Percentiles rank a stretch among this genome's conserved stretches.
Conservation (phyloP, 2,888 invertebrate species). For the Eupithecia exiguata region DNA sequence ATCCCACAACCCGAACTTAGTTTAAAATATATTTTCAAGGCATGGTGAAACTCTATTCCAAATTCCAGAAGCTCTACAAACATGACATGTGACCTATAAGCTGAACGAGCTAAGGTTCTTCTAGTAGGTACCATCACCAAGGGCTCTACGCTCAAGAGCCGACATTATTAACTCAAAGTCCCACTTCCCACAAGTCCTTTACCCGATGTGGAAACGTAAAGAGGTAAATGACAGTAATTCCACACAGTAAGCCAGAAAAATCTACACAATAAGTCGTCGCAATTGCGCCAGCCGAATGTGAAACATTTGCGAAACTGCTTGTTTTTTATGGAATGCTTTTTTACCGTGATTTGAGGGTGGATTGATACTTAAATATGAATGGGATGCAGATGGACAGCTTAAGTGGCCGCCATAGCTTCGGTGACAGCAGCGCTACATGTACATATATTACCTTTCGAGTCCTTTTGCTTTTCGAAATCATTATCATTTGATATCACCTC, state of each 20-base stretch:
- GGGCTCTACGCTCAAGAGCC: conserved; percentile 39
- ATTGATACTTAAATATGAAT: neutral
- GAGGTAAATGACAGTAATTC: conserved; percentile 67
- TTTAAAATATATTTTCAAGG: neutral
- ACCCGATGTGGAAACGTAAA: conserved; percentile 55
- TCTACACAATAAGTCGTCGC: conserved; percentile 57
- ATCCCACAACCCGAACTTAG: neutral
- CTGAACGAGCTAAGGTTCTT: conserved; percentile 8
- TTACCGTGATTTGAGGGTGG: conserved; percentile 28
- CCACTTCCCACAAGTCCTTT: conserved; percentile 39
- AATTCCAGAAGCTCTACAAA: neutral
- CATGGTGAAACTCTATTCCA: neutral
- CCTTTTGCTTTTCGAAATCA: neutral
- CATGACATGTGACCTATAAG: conserved; percentile 12
- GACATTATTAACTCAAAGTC: conserved; percentile 44
- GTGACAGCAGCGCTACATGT: too few relatives aligned
- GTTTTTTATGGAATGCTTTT: conserved; percentile 39
- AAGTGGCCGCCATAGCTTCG: neutral
- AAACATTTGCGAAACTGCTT: conserved; percentile 31
- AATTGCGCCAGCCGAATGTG: conserved; percentile 35
- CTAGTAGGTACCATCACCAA: conserved; percentile 26
- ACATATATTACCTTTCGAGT: too few relatives aligned
- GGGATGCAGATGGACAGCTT: neutral
- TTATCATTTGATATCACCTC: too few relatives aligned
- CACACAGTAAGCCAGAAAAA: conserved; percentile 68